Evolutionary conservation across 2,888 invertebrate species (phyloP), one percentile per base, ranked within the genome.

Genomic region (Salpingus planirostris): DNA sequence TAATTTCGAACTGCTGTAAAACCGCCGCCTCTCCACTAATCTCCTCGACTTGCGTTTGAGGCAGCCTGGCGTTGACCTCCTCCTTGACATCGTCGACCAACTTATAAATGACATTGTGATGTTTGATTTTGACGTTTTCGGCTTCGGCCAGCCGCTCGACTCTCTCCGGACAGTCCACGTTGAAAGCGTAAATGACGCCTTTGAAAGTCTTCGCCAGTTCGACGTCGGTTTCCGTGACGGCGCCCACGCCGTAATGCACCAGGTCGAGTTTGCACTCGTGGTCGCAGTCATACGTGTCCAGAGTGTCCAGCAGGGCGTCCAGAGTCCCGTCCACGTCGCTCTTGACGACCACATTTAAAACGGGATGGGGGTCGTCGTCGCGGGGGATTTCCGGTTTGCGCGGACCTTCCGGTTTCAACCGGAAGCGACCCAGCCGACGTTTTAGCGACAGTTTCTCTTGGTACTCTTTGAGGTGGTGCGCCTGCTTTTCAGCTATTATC

Each of bases 311-410:
- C 42, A 98, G 85, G 0, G 97, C 96, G 62, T 98, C 97, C 24
- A 96, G 79, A 0, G 93, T 92, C 0, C 98, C 98, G 62, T 90
- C 86, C 2, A 97, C 96, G 66, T 98, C 98, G 12, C 87, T 87
- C 80, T 62, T 71, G 43, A 80, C 71, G 15, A 65, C 47, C 13
- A 65, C 13, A 37, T 59, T 60, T 15, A 64, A 36, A 8, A 31
- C 35, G 66, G 69, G 43, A 62, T 47, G 25, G 8, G 44, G 49
- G 38, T 56, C 46, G 24, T 43, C 46, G 33, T 52, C 59, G 54
- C 47, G 28, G 42, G 49, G 32, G 29, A 60, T 62, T 56, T 77
- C 72, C 42, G 78, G 78, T 22, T 62, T 60, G 3, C 82, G 59
- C 0, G 78, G 80, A 0, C 79, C 82, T 1, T 62, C 65, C 1